Evolutionary conservation across 2,113 vertebrate species (phyloP).

Genomic region (Platanista minor): DNA sequence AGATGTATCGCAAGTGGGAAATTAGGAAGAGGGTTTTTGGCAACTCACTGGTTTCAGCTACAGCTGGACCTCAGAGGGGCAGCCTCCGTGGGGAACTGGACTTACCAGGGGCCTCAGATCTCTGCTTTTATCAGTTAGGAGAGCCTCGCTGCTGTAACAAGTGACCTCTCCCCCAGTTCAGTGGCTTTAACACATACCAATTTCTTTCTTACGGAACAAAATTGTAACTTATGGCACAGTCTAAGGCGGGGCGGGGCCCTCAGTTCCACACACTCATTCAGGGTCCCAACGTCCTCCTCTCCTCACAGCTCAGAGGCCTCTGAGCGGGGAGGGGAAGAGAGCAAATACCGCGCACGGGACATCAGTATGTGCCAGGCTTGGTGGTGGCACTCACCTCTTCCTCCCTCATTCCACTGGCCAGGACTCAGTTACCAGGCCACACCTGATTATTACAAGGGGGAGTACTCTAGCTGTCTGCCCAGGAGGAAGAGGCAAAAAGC

Average conservation of each 20-base stretch:
- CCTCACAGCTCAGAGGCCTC: not conserved
- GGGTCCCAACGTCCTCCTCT: not conserved
- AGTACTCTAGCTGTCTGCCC: not conserved
- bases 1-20: not conserved
- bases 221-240: not conserved
- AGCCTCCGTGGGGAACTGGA: not conserved
- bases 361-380: not conserved
- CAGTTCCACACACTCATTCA: not conserved
- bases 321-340: rapidly evolving
- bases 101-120: not conserved
- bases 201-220: not conserved
- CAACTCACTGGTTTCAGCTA: not conserved
- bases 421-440: not conserved
- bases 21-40: not conserved
- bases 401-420: not conserved
- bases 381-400: not conserved
- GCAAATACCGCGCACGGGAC: rapidly evolving
- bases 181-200: not conserved
- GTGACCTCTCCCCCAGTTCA: not conserved
- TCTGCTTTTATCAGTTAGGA: not conserved
- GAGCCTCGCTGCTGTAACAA: not conserved
- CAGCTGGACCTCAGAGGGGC: not conserved
- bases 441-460: not conserved
- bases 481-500: not conserved
- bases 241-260: not conserved